phyloP scores from a whole-genome alignment of 2,888 invertebrate genomes.

The Troides oblongomaculatus region DNA sequence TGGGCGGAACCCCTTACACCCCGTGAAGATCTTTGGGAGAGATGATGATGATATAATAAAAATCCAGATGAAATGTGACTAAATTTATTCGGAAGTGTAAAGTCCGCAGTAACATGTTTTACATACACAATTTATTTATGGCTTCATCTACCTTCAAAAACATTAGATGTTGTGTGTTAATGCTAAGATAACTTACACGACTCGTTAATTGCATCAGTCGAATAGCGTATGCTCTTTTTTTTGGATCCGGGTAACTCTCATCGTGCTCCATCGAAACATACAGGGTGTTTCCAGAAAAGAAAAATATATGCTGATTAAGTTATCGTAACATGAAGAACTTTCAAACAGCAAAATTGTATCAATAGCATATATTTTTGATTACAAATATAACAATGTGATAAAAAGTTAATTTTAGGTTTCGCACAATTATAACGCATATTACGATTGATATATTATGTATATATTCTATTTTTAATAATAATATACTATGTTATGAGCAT shows the following conservation, averaged over 20 bases:
- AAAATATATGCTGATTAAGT: too few relatives aligned
- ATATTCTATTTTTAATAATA: too few relatives aligned
- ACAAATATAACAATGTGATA: too few relatives aligned
- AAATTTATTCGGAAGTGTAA: slow-evolving; percentile 67
- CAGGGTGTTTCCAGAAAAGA: too few relatives aligned
- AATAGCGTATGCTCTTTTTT: neutral
- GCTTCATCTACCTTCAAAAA: slow-evolving; percentile 10
- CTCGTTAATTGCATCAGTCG: slow-evolving; percentile 5
- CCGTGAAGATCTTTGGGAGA: too few relatives aligned
- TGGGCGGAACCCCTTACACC: too few relatives aligned
- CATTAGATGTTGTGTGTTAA: slow-evolving; percentile 7
- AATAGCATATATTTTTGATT: too few relatives aligned
- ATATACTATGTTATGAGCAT: neutral
- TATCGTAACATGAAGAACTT: too few relatives aligned
- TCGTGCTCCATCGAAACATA: neutral
- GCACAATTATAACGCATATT: too few relatives aligned
- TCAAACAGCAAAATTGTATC: too few relatives aligned
- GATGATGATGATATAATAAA: slow-evolving; percentile 28
- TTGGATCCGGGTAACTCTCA: neutral
- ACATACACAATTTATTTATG: slow-evolving; percentile 29
- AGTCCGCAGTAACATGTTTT: slow-evolving; percentile 48
- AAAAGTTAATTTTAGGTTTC: too few relatives aligned
- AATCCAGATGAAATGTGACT: slow-evolving; percentile 57
- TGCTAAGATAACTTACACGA: slow-evolving; percentile 7
- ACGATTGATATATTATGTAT: too few relatives aligned